Percentiles rank a stretch among this genome's conserved stretches.
phyloP scores from a whole-genome alignment of 1,140 invertebrate genomes.

The Hycleus cichorii region DNA sequence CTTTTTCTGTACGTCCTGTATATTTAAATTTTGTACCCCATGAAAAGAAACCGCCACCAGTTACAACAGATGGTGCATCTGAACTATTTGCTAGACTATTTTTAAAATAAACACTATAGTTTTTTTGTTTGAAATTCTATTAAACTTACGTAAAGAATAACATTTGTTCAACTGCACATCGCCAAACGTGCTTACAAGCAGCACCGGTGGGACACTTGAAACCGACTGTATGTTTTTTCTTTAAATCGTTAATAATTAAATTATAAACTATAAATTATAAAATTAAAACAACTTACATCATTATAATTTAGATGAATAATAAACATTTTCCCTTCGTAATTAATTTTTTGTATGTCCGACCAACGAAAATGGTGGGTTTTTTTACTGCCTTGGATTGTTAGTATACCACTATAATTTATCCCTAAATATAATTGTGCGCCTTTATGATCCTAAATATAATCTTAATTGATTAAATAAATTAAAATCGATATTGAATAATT shows the following conservation, averaged over 20 bases:
- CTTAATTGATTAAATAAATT: not conserved
- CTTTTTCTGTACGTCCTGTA: constrained; percentile 78
- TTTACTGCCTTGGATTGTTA: constrained; percentile 88
- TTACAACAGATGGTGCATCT: constrained; percentile 78
- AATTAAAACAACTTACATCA: constrained; percentile 36
- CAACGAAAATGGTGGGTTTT: constrained; percentile 93
- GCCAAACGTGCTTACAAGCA: constrained; percentile 90
- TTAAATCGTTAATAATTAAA: constrained; percentile 37
- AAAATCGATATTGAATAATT: constrained; percentile 4
- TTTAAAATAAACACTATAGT: constrained; percentile 1
- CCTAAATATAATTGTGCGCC: constrained; percentile 87
- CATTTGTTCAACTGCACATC: constrained; percentile 94
- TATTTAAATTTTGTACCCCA: constrained; percentile 91
- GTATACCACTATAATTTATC: constrained; percentile 89
- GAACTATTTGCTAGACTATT: constrained; percentile 75
- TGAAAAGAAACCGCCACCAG: constrained; percentile 89
- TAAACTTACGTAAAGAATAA: constrained; percentile 91
- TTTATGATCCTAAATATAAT: constrained; percentile 69
- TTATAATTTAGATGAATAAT: constrained; percentile 82
- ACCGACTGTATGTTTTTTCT: constrained; percentile 95
- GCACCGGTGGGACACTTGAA: constrained; percentile 89
- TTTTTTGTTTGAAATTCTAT: not conserved
- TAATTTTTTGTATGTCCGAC: constrained; percentile 91
- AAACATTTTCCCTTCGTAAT: constrained; percentile 98
- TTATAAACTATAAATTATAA: too few species aligned